Percentiles rank a stretch among this genome's conserved stretches.
Evolutionary conservation across 2,888 invertebrate genomes (phyloP).

Genomic region (Eristalis pertinax): DNA sequence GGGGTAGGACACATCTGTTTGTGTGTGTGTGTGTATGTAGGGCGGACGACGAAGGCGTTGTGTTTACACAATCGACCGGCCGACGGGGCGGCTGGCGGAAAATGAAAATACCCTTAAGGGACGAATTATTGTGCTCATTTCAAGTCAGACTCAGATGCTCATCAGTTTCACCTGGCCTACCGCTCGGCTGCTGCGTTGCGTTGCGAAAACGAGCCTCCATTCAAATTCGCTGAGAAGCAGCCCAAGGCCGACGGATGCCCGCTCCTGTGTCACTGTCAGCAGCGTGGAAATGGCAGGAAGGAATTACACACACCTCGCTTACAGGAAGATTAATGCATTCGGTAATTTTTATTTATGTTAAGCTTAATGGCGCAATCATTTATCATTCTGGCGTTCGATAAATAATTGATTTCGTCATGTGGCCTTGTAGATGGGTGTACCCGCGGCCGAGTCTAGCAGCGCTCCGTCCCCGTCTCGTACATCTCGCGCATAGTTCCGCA

Average conservation of each 20-base stretch:
- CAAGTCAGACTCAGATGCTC: conserved; percentile 54
- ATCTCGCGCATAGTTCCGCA: conserved; percentile 21
- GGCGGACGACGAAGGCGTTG: conserved; percentile 8
- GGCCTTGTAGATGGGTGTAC: conserved; percentile 22
- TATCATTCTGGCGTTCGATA: conserved; percentile 68
- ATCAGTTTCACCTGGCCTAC: conserved; percentile 51
- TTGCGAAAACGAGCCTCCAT: conserved; percentile 53
- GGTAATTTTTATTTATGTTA: conserved; percentile 73
- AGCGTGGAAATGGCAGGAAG: conserved; percentile 44
- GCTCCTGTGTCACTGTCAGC: not conserved
- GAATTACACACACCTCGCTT: conserved; percentile 61
- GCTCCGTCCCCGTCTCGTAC: conserved; percentile 3
- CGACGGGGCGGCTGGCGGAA: conserved; percentile 21
- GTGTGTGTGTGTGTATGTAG: not conserved
- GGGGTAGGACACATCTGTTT: not conserved
- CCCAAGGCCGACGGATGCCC: not conserved
- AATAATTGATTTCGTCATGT: conserved; percentile 71
- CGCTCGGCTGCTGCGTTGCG: not conserved
- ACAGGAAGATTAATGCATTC: conserved; percentile 71
- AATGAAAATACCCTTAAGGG: conserved; percentile 54
- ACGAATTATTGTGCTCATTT: conserved; percentile 65
- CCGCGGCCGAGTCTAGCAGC: not conserved
- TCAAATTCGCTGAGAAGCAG: conserved; percentile 40
- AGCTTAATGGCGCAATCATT: conserved; percentile 73
- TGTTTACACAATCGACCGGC: conserved; percentile 38